Evolutionary conservation across 2,113 vertebrate genomes (phyloP), one percentile per base, ranked within the genome.

Genomic region (Pluvialis apricaria): DNA sequence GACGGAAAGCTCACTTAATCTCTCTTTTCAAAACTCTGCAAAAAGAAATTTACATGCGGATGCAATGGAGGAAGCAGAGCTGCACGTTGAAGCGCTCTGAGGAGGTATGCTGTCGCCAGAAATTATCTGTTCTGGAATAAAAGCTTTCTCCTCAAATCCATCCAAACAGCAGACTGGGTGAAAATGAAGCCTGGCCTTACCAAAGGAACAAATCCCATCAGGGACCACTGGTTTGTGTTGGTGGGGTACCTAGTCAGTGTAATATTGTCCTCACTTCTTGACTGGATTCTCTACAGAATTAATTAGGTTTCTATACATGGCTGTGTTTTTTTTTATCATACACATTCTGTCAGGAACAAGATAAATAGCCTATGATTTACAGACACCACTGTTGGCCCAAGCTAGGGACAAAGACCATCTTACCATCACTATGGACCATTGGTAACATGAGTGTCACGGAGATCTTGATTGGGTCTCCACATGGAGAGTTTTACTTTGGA

Each of bases 381-480:
- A 57, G 28, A 52, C 34, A 40, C 34, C 19, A 4, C 34, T 71
- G 40, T 16, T 65, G 40, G 29, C 40, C 66, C 36, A 26, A 1
- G 6, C 13, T 44, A 70, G 18, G 15, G 32, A n/a, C 32, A 84
- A n/a, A 91, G 54, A 55, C 10, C 8, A 26, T 76, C 64, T 76
- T 36, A 24, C 29, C 36, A n/a, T 51, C 1, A 0, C 45, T n/a
- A 20, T 28, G 44, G 17, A 42, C 45, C 36, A 4, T 1, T 28
- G 31, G 40, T 66, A 76, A 19, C 13, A 16, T 3, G 19, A 52
- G 2, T 20, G 28, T 42, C 58, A 49, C 0, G 0, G 66, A 60
- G 34, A 51, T 44, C 34, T 79, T 34, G 21, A 9, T 0, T 44
- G 29, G 28, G 5, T 21, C 3, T 70, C 26, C 22, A 38, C 29